Conservation (phyloP, 2,113 vertebrate species). For the Puma concolor region DNA sequence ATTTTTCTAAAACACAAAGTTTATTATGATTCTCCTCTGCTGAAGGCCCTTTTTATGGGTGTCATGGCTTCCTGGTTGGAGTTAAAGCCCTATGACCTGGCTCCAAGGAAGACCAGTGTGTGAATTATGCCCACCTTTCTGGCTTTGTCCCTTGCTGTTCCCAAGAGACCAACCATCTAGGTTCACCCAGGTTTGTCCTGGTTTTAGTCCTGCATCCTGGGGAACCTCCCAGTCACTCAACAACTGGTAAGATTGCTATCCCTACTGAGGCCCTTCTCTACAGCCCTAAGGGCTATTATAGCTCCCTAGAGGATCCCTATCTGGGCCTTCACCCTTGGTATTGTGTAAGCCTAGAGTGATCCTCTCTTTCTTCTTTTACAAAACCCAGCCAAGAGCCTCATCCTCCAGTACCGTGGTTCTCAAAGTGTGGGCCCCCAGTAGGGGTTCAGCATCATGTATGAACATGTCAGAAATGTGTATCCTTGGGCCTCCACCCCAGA, state of each 20-base stretch:
- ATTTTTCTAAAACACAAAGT: not conserved
- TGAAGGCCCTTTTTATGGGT: not conserved
- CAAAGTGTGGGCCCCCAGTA: not conserved
- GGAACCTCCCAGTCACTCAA: not conserved
- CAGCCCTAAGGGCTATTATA: not conserved
- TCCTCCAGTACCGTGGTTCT: not conserved
- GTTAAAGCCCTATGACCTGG: not conserved
- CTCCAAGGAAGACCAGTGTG: too few relatives aligned
- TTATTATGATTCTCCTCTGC: not conserved
- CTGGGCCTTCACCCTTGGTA: not conserved
- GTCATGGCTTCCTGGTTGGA: not conserved
- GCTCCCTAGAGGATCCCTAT: not conserved
- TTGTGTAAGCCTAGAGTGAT: not conserved
- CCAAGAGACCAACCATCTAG: not conserved
- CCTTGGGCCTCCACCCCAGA: not conserved
- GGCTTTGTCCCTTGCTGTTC: not conserved
- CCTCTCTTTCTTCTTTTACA: not conserved
- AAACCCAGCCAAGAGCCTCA: not conserved
- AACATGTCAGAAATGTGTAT: not conserved
- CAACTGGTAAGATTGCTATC: too few relatives aligned
- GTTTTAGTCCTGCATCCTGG: not conserved
- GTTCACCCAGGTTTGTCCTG: not conserved
- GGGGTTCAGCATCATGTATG: not conserved
- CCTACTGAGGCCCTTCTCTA: not conserved
- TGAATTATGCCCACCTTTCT: not conserved